Base-by-base conservation (phyloP, 2,797 vertebrate genomes). In the Artibeus lituratus region DNA sequence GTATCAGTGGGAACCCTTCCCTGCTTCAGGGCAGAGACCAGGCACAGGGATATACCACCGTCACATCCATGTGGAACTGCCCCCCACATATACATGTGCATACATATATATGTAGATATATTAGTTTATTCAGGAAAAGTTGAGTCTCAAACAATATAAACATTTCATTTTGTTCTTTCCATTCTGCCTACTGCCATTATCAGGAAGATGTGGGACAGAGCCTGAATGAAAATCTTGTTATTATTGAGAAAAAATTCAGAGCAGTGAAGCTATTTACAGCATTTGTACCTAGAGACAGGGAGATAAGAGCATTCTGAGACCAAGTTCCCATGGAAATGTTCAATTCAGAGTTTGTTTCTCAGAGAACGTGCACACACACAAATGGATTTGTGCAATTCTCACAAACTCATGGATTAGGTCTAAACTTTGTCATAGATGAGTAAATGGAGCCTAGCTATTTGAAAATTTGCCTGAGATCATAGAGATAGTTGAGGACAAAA, bases 121-220 rank as follows among this genome's bases (percentile, higher is more conserved):
- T 77, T 65, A 26, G 78, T 67, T 80, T 83, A 78, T 18, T 83
- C 16, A 11, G n/a, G 29, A 81, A 90, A 35, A 91, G 4, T 5
- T 26, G 1, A 8, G 26, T 53, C 9, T 85, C 51, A 74, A 91
- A 8, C 2, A 76, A 67, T 70, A 83, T 80, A 62, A 92, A 42
- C 49, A 86, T 89, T 93, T 91, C 19, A 59, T 59, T 85, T 49
- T 78, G 14, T 94, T 87, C 78, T 95, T 77, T 94, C 14, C 39
- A 10, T 69, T 90, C 65, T 76, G 65, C 59, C 35, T 85, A 57
- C 77, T 65, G 49, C 22, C 35, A 35, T 73, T 62, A 80, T 74
- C 81, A 91, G 49, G n/a, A 93, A 78, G 37, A 21, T 39, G 42
- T 69, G 22, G 32, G 77, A 87, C 83, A 67, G 72, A 69, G 14